Conservation (phyloP, 2,797 vertebrate species). For the Phoeniculus purpureus region DNA sequence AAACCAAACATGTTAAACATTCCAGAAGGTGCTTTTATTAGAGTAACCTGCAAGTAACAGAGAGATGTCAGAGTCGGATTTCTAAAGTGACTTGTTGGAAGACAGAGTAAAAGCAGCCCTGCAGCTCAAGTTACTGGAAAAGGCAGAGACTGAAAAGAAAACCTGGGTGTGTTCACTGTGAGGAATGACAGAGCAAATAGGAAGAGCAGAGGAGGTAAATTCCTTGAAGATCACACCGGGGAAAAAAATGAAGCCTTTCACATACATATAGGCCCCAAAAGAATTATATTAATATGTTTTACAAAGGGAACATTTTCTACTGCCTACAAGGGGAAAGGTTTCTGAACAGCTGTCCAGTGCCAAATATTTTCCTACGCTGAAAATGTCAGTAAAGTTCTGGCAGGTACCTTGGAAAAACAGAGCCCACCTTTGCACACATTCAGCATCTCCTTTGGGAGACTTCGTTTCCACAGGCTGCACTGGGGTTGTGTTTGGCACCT, state of each 20-base stretch:
- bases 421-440: conserved; percentile 12
- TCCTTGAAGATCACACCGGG: background rate
- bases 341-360: conserved; percentile 33
- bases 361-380: conserved; percentile 62
- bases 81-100: conserved; percentile 1
- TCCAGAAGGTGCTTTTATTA: conserved; percentile 3
- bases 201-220: background rate
- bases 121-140: background rate
- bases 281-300: background rate
- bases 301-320: conserved; percentile 39
- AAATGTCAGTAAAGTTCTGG: conserved; percentile 51
- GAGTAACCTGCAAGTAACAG: conserved; percentile 3
- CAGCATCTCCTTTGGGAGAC: conserved; percentile 23
- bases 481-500: conserved; percentile 54
- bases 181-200: conserved; percentile 20
- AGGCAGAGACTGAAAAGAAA: background rate
- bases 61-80: background rate
- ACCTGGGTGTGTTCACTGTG: background rate
- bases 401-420: conserved; percentile 59
- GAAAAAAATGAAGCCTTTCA: conserved; percentile 55
- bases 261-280: background rate
- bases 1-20: background rate
- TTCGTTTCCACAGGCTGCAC: conserved; percentile 22
- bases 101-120: background rate
- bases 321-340: conserved; percentile 23